A percentile compares a stretch with the other conserved stretches of the same genome.
phyloP scores from a whole-genome alignment of 2,113 vertebrate genomes.

The Manacus vitellinus region DNA sequence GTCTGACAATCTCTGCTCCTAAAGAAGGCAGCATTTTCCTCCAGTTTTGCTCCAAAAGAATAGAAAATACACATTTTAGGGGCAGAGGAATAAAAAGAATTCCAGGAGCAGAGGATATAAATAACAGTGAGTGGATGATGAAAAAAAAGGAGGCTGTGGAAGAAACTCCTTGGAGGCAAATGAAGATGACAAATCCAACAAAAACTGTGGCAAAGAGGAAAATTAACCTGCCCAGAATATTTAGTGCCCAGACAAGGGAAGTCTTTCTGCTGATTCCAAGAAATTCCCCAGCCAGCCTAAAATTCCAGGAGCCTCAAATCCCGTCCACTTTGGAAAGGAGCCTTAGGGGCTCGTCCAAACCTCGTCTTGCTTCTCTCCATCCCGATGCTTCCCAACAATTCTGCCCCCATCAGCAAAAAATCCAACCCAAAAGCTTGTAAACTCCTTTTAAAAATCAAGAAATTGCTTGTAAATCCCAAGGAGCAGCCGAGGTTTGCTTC shows the following conservation, averaged over 20 bases:
- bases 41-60: background rate
- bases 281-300: background rate
- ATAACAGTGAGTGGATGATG: background rate
- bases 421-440: background rate
- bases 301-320: background rate
- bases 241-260: background rate
- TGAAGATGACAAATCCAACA: background rate
- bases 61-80: background rate
- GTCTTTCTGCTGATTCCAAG: background rate
- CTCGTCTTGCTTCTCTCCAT: background rate
- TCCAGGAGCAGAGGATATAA: background rate
- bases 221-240: background rate
- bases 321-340: background rate
- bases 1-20: background rate
- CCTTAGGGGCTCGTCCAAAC: too few relatives aligned
- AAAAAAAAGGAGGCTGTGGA: background rate
- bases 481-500: background rate
- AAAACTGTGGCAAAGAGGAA: background rate
- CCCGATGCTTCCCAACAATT: background rate
- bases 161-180: background rate
- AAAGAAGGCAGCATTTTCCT: accelerated
- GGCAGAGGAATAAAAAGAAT: background rate
- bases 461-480: background rate
- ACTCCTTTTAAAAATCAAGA: too few relatives aligned
- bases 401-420: background rate